These are phyloP conservation scores for Borostomias antarcticus DNA, from an alignment of 2,797 vertebrate species.

Conservation along the genomic window DNA sequence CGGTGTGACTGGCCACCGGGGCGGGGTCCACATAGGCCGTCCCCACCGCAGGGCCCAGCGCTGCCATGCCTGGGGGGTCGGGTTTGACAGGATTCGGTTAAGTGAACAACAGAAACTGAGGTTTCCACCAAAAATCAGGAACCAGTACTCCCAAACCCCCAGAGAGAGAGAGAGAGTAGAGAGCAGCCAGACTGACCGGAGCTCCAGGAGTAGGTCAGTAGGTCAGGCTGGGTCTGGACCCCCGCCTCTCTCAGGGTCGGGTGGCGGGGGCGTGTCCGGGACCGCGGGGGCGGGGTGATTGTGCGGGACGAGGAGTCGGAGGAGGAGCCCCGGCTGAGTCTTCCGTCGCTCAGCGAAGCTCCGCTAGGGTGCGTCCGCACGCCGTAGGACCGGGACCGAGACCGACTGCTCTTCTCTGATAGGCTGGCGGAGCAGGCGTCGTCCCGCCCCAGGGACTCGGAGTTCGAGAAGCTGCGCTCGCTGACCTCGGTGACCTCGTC, in stretches of 20 bases:
- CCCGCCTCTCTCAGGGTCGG: conserved; percentile 70
- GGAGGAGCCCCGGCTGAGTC: conserved; percentile 5
- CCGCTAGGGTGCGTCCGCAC: conserved; percentile 15
- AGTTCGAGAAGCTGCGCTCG: neutral
- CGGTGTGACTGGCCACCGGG: conserved; percentile 62
- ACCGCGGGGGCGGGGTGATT: conserved; percentile 6
- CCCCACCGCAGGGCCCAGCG: conserved; percentile 44
- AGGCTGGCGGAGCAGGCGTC: conserved; percentile 28
- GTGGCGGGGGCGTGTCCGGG: neutral
- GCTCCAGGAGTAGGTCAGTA: conserved; percentile 52
- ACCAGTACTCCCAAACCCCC: too few species aligned
- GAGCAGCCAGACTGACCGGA: conserved; percentile 65
- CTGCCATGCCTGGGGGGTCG: conserved; percentile 24
- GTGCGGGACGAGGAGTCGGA: conserved; percentile 17
- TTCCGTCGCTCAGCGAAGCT: conserved; percentile 18
- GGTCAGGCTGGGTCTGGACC: conserved; percentile 75
- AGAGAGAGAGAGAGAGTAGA: too few species aligned
- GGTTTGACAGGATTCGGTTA: too few species aligned
- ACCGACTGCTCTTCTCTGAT: conserved; percentile 26
- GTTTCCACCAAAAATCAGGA: too few species aligned
- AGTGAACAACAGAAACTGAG: too few species aligned
- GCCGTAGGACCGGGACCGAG: neutral
- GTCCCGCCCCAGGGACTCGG: conserved; percentile 39
- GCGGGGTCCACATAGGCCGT: conserved; percentile 64
- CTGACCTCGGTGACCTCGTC: conserved; percentile 21